Percentiles rank a stretch among this genome's conserved stretches.
Evolutionary conservation across 2,888 invertebrate species (phyloP).

Genomic region (Mycalesis mineus): DNA sequence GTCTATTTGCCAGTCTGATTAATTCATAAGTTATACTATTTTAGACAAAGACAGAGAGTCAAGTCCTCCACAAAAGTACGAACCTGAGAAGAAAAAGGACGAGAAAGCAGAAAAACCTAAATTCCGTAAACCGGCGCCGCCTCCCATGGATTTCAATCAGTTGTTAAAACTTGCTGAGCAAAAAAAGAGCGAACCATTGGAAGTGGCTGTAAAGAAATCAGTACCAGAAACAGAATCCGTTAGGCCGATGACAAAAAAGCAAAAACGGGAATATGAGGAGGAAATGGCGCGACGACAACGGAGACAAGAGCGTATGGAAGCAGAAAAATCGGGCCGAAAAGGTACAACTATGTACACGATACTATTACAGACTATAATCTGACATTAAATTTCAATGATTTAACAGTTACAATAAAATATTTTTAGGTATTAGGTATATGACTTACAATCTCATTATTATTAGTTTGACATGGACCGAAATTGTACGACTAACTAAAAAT

Average conservation of each 20-base stretch:
- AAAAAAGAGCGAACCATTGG: constrained; percentile 88
- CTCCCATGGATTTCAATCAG: constrained; percentile 87
- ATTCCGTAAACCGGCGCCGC: constrained; percentile 80
- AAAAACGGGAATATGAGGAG: constrained; percentile 85
- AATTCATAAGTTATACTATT: background rate
- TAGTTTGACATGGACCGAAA: background rate
- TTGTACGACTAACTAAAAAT: too few relatives aligned
- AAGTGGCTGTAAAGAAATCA: constrained; percentile 51
- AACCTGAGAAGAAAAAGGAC: constrained; percentile 59
- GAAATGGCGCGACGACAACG: constrained; percentile 82
- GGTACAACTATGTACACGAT: constrained; percentile 31
- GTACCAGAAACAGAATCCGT: constrained; percentile 79
- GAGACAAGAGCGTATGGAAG: constrained; percentile 59
- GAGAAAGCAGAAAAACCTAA: constrained; percentile 77
- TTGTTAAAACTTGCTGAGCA: constrained; percentile 89
- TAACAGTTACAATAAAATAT: background rate
- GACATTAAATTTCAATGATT: background rate
- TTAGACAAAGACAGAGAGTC: constrained; percentile 51
- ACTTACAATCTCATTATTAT: background rate
- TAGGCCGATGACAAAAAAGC: constrained; percentile 87
- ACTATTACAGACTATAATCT: background rate
- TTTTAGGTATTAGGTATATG: background rate
- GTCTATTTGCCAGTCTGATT: too few relatives aligned
- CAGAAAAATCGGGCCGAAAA: constrained; percentile 48
- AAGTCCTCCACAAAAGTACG: constrained; percentile 57